phyloP scores from a whole-genome alignment of 1,140 invertebrate species.

The Lineus longissimus region DNA sequence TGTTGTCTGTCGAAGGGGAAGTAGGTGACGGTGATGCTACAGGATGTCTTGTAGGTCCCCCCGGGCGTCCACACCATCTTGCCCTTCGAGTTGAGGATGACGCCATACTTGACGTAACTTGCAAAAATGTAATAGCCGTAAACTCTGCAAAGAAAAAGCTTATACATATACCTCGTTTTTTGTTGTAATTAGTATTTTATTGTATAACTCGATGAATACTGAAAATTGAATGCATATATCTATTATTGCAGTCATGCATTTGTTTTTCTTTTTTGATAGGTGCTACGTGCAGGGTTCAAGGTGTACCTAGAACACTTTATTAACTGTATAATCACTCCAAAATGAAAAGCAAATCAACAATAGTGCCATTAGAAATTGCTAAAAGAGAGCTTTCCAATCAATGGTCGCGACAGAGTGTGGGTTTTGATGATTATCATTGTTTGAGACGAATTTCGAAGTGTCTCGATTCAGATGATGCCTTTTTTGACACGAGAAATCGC shows the following conservation, averaged over 20 bases:
- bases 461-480: too few species aligned
- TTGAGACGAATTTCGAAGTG: too few species aligned
- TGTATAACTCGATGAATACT: neutral
- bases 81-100: slow-evolving; percentile 18
- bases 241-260: neutral
- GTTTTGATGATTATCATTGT: too few species aligned
- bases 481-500: too few species aligned
- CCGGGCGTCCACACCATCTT: slow-evolving; percentile 46
- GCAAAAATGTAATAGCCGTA: slow-evolving; percentile 41
- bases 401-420: too few species aligned
- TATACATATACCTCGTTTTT: neutral
- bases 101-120: slow-evolving; percentile 37
- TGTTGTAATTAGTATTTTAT: neutral
- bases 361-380: too few species aligned
- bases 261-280: too few species aligned
- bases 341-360: too few species aligned
- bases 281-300: too few species aligned
- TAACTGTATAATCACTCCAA: too few species aligned
- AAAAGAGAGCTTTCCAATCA: too few species aligned
- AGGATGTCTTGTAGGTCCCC: slow-evolving; percentile 44
- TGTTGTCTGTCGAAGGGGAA: slow-evolving; percentile 67
- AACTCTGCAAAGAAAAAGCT: neutral
- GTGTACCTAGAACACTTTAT: too few species aligned
- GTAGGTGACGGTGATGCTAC: slow-evolving; percentile 43
- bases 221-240: neutral